phyloP scores from a whole-genome alignment of 2,888 invertebrate species.

The Myathropa florea region DNA sequence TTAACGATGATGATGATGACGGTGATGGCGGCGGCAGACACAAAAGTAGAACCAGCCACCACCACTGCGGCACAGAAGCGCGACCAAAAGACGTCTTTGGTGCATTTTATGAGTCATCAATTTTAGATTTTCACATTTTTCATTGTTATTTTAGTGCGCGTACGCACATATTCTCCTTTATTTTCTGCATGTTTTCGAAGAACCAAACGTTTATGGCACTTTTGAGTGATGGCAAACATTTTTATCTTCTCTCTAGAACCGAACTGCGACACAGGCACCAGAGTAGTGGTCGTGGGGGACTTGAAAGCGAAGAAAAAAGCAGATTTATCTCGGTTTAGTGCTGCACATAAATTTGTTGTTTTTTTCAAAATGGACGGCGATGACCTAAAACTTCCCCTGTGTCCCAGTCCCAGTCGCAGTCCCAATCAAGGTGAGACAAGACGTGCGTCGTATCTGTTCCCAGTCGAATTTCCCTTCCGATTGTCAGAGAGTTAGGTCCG shows the following conservation, averaged over 20 bases:
- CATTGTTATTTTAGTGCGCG: conserved; percentile 56
- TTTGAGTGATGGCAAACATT: conserved; percentile 63
- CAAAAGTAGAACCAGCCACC: not conserved
- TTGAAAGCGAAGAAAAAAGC: not conserved
- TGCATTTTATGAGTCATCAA: conserved; percentile 67
- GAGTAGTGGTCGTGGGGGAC: not conserved
- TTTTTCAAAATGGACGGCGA: conserved; percentile 30
- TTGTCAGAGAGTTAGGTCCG: not conserved
- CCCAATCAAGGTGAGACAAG: conserved; percentile 40
- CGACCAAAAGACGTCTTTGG: conserved; percentile 60
- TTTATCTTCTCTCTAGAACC: conserved; percentile 40
- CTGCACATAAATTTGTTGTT: conserved; percentile 28
- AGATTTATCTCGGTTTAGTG: conserved; percentile 19
- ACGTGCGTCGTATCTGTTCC: not conserved
- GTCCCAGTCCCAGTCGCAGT: conserved; percentile 26
- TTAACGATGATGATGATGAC: not conserved
- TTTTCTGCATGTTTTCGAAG: conserved; percentile 11
- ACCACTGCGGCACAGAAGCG: conserved; percentile 9
- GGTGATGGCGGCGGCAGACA: not conserved
- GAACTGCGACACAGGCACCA: not conserved
- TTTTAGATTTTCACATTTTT: conserved; percentile 61
- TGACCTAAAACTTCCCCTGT: conserved; percentile 32
- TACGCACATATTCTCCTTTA: conserved; percentile 2
- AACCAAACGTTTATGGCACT: conserved; percentile 52
- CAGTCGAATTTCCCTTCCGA: not conserved